Base-by-base conservation (phyloP, 2,113 vertebrate genomes). In the Myotis brandtii region DNA sequence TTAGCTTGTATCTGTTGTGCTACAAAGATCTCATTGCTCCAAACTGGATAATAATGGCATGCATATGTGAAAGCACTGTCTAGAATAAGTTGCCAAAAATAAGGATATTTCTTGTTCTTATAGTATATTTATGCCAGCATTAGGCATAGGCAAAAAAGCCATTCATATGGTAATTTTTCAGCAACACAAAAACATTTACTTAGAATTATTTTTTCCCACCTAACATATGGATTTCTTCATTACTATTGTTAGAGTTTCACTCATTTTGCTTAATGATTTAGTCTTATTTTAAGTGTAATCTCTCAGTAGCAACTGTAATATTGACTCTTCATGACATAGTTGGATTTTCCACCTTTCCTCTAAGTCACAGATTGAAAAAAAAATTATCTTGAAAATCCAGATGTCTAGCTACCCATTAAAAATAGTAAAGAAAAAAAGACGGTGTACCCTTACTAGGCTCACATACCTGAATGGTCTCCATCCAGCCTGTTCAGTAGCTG, bases 361-460 rank as follows among this genome's bases (percentile, higher is more conserved):
- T 75, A 52, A 54, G 16, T 73, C 27, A 66, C 2, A 75, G 3
- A 25, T 43, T 89, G 16, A 70, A 95, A 89, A 23, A 75, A 75
- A 67, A 46, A 32, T 64, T 67, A 27, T 73, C 7, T 48, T 59
- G 23, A 93, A 93, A 82, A 93, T 85, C 46, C 32, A 67, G 21
- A 82, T 80, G 92, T 79, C 54, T 86, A 50, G 17, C 12, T 86
- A 48, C 18, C 59, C 13, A 79, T 37, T 2, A 86, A 4, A 79
- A 93, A 6, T 46, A 32, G 13, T 18, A 6, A 80, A 92, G 85
- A 81, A 13, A 46, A 10, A 9, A 50, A 0, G 3, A 59, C 6
- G 1, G 3, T 37, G 0, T 62, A 18, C 2, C 17, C 6, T 16
- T 43, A 13, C 17, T 62, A 10, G 18, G 1, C 4, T 86, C 66